Conservation (phyloP, 1,140 invertebrate species). For the Macrobrachium rosenbergii region DNA sequence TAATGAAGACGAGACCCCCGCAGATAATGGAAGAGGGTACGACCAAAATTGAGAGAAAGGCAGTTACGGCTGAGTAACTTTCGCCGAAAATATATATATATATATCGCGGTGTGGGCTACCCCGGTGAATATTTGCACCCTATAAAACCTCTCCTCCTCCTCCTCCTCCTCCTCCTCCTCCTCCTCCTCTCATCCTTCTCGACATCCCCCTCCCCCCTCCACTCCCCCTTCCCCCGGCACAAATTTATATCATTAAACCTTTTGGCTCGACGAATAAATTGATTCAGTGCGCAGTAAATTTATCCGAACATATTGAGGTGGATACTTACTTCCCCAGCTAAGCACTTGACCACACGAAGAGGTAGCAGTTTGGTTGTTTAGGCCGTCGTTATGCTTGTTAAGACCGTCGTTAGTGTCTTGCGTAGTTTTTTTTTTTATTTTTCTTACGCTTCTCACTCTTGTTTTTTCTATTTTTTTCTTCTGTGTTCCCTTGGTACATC, state of each 20-base stretch:
- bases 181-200: slow-evolving; percentile 43
- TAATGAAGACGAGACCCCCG: too few relatives aligned
- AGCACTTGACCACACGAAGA: slow-evolving; percentile 34
- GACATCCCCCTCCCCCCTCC: slow-evolving; percentile 9
- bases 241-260: slow-evolving; percentile 51
- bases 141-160: not conserved
- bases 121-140: too few relatives aligned
- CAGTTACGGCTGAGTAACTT: too few relatives aligned
- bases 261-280: slow-evolving; percentile 48
- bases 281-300: slow-evolving; percentile 56
- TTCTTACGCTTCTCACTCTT: not conserved
- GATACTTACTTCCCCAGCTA: slow-evolving; percentile 16
- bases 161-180: not conserved
- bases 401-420: slow-evolving; percentile 47
- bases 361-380: slow-evolving; percentile 56
- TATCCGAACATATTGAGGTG: slow-evolving; percentile 43
- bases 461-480: slow-evolving; percentile 29
- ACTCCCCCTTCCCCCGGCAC: slow-evolving; percentile 26
- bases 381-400: slow-evolving; percentile 50
- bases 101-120: too few relatives aligned
- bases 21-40: too few relatives aligned
- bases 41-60: too few relatives aligned
- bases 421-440: slow-evolving; percentile 33
- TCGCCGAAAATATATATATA: too few relatives aligned
- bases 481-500: not conserved